Base-by-base conservation (phyloP, 1,140 invertebrate species). In the Sycobia sp. region DNA sequence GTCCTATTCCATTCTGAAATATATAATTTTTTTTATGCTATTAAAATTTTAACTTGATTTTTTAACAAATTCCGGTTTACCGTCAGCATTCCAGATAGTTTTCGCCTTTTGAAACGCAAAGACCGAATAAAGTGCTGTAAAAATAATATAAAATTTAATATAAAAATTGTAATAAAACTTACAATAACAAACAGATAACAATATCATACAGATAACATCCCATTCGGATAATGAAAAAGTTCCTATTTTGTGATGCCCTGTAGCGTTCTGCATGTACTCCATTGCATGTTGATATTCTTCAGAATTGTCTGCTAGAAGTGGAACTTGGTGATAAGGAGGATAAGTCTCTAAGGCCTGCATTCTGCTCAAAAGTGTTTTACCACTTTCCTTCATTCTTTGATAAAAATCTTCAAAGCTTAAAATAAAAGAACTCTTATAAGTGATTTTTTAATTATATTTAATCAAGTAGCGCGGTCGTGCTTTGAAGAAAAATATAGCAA, bases 141-240 rank as follows among this genome's bases (percentile, higher is more conserved):
- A 77, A 67, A 73, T 70, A 62, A 76, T 68, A 70, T 53, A 29
- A 56, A 43, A 58, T 62, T 10, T n/a, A n/a, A n/a, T n/a, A n/a
- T n/a, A n/a, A n/a, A n/a, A n/a, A n/a, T n/a, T n/a, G n/a, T n/a
- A n/a, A n/a, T n/a, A n/a, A 49, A 27, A 3, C 11, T 32, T 27
- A 36, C 43, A 49, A 50, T 64, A 0, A 32, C 29, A 32, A 7
- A 32, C 11, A 32, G 4, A 32, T 14, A 58, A 60, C 60, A 84
- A 58, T 44, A 68, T 86, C 88, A 90, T 84, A 93, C 93, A 91
- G 62, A 90, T 87, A 56, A 91, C 94, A 83, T 98, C 95, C 96
- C 96, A 98, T 82, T 98, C 96, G 16, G 89, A 87, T 71, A 88
- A 86, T 11, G 93, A 94, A 57, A 98, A 83, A 14, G 96, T 98